Base-by-base conservation (phyloP, 2,888 invertebrate species). In the Ormyrus labotus region DNA sequence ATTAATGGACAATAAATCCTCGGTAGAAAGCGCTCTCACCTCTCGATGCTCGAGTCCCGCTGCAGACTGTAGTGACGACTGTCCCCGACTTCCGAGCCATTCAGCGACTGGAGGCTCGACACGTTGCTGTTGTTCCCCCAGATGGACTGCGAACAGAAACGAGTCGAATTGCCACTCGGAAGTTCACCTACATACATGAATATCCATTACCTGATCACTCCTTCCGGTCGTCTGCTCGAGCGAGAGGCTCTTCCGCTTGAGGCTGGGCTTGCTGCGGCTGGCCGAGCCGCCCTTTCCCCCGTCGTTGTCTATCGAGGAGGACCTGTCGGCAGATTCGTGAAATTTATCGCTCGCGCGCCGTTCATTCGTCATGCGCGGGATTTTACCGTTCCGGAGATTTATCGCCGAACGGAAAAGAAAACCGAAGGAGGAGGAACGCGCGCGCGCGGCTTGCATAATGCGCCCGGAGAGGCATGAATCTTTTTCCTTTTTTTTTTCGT, bases 101-200 rank as follows among this genome's bases (percentile, higher is more conserved):
- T 95, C 81, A 95, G 91, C 0, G 96, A 96, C 86, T 96, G 96
- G 91, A 97, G 92, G 81, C 97, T 97, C 0, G 96, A 95, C 80
- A 96, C 93, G 88, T 97, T 97, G 80, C 96, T 96, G 83, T 96
- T 96, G 73, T 95, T 95, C 50, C 95, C 94, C 97, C 97, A 97
- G 86, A 97, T 96, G 79, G 92, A 92, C 92, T 95, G 92, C 65
- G 79, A 64, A 68, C 78, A 76, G 53, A 69, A 82, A 76, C 65
- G 48, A 48, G 13, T 19, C 53, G 13, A 45, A 34, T 58, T 13
- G 6, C 1, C 45, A 2, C 9, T 45, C 61, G 45, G 4, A 34
- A 34, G 2, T 3, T 34, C 34, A 34, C 34, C 34, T 34, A 3
- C 2, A 34, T 34, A 3, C 34, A 0, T 34, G 4, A 3, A 34